Conservation (phyloP, 2,797 vertebrate species). For the Labroides dimidiatus region DNA sequence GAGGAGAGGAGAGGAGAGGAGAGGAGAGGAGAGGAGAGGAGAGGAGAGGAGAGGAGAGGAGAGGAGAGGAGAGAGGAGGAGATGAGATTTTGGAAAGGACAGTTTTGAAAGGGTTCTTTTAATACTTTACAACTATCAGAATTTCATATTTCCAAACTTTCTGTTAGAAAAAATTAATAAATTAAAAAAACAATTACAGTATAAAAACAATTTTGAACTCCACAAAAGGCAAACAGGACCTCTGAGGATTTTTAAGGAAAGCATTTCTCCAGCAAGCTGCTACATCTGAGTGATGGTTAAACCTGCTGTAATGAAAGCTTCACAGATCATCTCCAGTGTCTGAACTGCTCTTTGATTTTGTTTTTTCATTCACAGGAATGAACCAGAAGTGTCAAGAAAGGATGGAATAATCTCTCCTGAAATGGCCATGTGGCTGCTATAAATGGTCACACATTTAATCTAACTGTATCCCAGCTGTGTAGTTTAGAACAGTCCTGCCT, state of each 20-base stretch:
- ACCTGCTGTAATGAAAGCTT: background rate
- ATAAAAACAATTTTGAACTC: too few species aligned
- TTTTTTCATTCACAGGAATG: conserved; percentile 22
- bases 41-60: background rate
- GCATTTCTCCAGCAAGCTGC: too few species aligned
- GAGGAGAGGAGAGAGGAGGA: too few species aligned
- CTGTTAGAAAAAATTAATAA: too few species aligned
- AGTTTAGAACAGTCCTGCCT: conserved; percentile 1
- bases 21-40: background rate
- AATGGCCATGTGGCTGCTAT: conserved; percentile 6
- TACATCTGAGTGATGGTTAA: background rate
- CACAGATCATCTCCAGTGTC: background rate
- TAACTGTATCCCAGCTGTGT: conserved; percentile 14
- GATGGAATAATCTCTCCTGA: background rate
- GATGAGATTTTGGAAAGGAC: background rate
- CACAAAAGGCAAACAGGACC: too few species aligned
- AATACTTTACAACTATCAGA: too few species aligned
- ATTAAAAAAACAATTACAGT: too few species aligned
- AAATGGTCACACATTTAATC: conserved; percentile 10
- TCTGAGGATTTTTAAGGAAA: too few species aligned
- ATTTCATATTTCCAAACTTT: too few species aligned
- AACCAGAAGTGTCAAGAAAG: conserved; percentile 2
- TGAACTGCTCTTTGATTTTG: background rate
- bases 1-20: background rate
- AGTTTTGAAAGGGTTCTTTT: background rate